Evolutionary conservation across 2,888 invertebrate genomes (phyloP).

Genomic region (Artemia sinica): DNA sequence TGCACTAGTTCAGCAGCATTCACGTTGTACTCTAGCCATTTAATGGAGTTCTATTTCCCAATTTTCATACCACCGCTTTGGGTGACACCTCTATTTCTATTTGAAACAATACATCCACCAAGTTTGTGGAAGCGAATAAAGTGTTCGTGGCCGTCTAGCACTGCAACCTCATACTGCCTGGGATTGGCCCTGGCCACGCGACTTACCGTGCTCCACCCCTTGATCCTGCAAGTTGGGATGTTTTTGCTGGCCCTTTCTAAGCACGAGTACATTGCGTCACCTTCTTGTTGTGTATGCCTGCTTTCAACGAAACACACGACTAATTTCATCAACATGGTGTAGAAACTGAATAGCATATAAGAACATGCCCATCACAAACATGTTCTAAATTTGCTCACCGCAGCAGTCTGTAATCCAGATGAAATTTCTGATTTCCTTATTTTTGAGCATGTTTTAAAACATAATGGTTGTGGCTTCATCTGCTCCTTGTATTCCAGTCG

Average conservation of each 20-base stretch:
- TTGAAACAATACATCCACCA: no score
- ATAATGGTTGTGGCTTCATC: conserved; percentile 8
- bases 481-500: conserved; percentile 5
- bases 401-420: background rate
- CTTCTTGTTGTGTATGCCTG: no score
- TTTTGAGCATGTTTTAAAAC: conserved; percentile 1
- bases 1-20: background rate
- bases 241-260: no score
- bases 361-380: background rate
- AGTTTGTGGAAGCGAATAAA: no score
- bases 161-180: no score
- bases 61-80: background rate
- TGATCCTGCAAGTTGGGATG: no score
- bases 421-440: conserved; percentile 10
- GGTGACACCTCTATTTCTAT: background rate
- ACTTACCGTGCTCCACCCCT: no score
- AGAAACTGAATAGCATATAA: background rate
- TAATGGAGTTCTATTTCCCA: background rate
- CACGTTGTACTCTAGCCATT: conserved; percentile 1
- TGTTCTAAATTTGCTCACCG: no score
- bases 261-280: no score
- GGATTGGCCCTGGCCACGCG: no score
- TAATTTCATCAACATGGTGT: background rate
- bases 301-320: background rate
- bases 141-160: no score